Percentiles rank a stretch among this genome's conserved stretches.
Evolutionary conservation across 2,113 vertebrate genomes (phyloP).

Genomic region (Phyllostomus hastatus): DNA sequence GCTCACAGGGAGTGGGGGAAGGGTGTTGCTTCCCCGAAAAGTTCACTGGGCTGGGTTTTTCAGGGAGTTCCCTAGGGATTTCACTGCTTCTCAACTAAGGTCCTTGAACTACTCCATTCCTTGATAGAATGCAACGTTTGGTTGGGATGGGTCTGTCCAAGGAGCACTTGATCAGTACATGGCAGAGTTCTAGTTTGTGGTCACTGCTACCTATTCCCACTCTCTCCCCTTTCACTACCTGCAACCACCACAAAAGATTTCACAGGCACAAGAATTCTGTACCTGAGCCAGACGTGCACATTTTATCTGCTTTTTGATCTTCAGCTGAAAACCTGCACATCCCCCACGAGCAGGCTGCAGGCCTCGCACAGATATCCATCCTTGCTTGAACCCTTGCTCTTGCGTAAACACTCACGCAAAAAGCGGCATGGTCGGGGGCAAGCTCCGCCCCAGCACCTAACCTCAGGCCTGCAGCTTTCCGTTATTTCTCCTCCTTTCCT

Average conservation of each 20-base stretch:
- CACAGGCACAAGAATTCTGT: not conserved
- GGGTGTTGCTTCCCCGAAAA: not conserved
- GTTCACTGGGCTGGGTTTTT: not conserved
- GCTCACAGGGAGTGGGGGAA: not conserved
- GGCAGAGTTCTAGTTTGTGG: not conserved
- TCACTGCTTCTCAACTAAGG: not conserved
- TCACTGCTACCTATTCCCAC: not conserved
- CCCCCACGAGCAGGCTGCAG: not conserved
- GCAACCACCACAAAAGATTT: not conserved
- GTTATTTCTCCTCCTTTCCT: not conserved
- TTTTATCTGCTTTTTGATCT: not conserved
- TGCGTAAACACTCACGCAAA: not conserved
- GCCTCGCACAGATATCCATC: fast-evolving
- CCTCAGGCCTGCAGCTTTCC: not conserved
- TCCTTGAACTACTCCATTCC: not conserved
- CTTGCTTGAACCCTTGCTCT: not conserved
- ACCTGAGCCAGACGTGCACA: not conserved
- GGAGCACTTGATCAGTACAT: not conserved
- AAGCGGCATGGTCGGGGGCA: not conserved
- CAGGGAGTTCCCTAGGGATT: not conserved
- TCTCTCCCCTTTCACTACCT: not conserved
- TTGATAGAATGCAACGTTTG: not conserved
- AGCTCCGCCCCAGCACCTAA: not conserved
- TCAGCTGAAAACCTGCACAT: no score
- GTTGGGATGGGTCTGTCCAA: not conserved